Conservation (phyloP, 2,888 invertebrate genomes). For the Zygaena filipendulae region DNA sequence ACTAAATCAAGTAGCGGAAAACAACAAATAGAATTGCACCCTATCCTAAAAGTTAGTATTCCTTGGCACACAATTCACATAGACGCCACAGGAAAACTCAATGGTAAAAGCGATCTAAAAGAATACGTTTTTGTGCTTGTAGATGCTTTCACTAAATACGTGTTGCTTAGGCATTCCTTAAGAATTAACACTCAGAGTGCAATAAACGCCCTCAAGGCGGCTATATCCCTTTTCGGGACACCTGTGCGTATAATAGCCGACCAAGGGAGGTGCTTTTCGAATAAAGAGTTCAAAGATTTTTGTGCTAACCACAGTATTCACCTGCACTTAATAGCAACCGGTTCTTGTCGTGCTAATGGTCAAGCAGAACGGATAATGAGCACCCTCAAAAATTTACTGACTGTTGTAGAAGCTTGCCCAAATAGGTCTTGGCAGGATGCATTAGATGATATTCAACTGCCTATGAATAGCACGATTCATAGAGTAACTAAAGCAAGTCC, state of each 20-base stretch:
- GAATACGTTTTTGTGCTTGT: constrained; percentile 22
- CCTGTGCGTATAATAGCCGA: constrained; percentile 14
- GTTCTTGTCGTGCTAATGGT: constrained; percentile 12
- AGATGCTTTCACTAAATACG: constrained; percentile 22
- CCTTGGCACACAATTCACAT: constrained; percentile 25
- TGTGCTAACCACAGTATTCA: constrained; percentile 10
- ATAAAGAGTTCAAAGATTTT: constrained; percentile 13
- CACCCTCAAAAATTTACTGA: constrained; percentile 16
- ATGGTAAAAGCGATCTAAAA: constrained; percentile 19
- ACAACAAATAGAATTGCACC: constrained; percentile 22
- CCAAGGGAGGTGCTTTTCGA: constrained; percentile 14
- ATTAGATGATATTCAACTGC: constrained; percentile 15
- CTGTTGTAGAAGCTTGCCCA: constrained; percentile 12
- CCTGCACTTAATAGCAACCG: too few species aligned
- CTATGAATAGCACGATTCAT: constrained; percentile 13
- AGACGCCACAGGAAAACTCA: constrained; percentile 20
- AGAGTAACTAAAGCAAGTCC: constrained; percentile 10
- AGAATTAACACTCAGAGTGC: constrained; percentile 6
- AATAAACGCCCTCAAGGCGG: constrained; percentile 11
- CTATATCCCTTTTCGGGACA: constrained; percentile 13
- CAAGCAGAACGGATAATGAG: constrained; percentile 16
- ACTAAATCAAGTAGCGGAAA: constrained; percentile 23
- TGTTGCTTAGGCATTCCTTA: constrained; percentile 13
- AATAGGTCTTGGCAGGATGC: constrained; percentile 19
- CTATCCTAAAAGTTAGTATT: constrained; percentile 22